Evolutionary conservation across 2,797 vertebrate species (phyloP), one percentile per base, ranked within the genome.

Genomic region (Serranus cabrilla): DNA sequence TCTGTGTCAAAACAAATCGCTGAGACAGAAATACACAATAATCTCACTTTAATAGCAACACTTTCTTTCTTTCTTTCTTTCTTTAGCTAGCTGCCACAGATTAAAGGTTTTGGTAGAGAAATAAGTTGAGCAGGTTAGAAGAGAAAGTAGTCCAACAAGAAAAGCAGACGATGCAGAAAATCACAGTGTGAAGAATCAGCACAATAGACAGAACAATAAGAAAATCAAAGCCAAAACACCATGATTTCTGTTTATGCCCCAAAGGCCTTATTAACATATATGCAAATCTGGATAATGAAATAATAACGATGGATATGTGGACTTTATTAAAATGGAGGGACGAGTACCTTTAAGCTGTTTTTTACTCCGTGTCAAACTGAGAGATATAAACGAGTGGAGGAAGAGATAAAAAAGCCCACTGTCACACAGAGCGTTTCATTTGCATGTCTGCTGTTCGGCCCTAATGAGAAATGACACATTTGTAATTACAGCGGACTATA

Each of bases 401-500:
- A 70, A 80, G 62, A 77, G 56, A 69, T 82, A 50, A 74, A 82
- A 84, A 62, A 23, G 0, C 52, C 8, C 37, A 69, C 61, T 84
- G 75, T 83, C 61, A 86, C 76, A 79, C 42, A 42, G 74, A 81
- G 80, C 69, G 78, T 82, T 88, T 82, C 80, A 82, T 87, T 90
- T 90, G 68, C 84, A 79, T 88, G 81, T 91, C 83, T 73, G 83
- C 79, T 63, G 83, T 87, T 83, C n/a, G 70, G 60, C 66, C 74
- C 86, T 93, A 93, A 93, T 92, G 86, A 92, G 90, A 91, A 92
- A 91, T 88, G 91, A 93, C 91, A 92, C 87, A 82, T 92, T 88
- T 83, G 86, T 91, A 93, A 94, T 93, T 94, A 93, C 89, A 88
- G 86, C 78, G 87, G 80, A 86, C 89, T 90, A 87, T 91, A 91